These are phyloP conservation scores for Chaenogobius annularis DNA, from an alignment of 2,113 vertebrate species.

Conservation along the genomic window DNA sequence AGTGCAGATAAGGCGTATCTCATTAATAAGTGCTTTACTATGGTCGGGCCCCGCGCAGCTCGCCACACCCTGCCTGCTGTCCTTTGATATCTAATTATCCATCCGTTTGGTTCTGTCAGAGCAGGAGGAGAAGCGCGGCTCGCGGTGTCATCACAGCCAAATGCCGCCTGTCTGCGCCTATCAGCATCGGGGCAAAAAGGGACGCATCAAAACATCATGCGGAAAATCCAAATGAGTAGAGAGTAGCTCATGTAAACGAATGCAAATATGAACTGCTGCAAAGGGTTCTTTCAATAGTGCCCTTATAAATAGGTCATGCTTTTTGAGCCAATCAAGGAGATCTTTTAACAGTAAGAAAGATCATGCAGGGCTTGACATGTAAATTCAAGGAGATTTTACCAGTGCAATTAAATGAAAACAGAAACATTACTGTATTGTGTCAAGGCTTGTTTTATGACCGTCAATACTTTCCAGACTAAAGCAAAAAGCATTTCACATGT, in stretches of 20 bases:
- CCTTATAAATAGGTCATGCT: conserved; percentile 43
- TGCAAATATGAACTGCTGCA: conserved; percentile 62
- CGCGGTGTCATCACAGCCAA: conserved; percentile 64
- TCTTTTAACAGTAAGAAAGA: conserved; percentile 28
- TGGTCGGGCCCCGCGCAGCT: conserved; percentile 69
- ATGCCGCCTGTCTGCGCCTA: conserved; percentile 44
- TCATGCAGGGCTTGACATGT: conserved; percentile 42
- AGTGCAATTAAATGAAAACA: background rate
- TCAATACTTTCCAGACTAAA: too few species aligned
- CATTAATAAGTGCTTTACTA: conserved; percentile 85
- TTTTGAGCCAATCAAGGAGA: conserved; percentile 23
- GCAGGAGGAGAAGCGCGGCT: conserved; percentile 66
- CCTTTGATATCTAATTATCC: conserved; percentile 85
- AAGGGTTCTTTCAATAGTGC: conserved; percentile 20
- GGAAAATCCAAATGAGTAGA: conserved; percentile 57
- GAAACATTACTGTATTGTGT: background rate
- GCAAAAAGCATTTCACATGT: too few species aligned
- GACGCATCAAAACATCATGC: conserved; percentile 51
- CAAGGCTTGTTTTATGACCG: too few species aligned
- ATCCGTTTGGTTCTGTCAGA: conserved; percentile 78
- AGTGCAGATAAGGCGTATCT: conserved; percentile 83
- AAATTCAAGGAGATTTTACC: conserved; percentile 32
- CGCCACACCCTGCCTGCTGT: conserved; percentile 77
- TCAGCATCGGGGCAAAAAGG: conserved; percentile 43
- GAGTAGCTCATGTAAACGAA: conserved; percentile 69